A percentile compares a stretch with the other conserved stretches of the same genome.
phyloP scores from a whole-genome alignment of 2,888 invertebrate genomes.

The Pristionchus mayeri region DNA sequence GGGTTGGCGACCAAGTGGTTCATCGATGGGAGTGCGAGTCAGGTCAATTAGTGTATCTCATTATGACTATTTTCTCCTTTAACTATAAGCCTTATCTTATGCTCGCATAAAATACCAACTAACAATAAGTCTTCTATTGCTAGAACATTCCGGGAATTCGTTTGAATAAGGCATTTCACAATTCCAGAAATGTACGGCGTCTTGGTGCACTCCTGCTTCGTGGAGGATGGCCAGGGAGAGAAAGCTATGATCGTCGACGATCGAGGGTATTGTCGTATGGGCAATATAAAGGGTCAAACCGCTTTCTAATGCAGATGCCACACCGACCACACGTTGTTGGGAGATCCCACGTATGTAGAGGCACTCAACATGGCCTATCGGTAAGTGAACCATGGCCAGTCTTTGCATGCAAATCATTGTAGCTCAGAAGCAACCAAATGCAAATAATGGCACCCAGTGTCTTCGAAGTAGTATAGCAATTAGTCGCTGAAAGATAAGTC shows the following conservation, averaged over 20 bases:
- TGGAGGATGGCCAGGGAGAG: conserved; percentile 76
- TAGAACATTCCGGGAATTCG: no score
- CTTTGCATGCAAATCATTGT: no score
- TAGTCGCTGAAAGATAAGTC: no score
- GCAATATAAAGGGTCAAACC: neutral
- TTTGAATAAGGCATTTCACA: neutral
- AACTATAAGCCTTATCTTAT: no score
- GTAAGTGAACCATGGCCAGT: no score
- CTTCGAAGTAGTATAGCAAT: no score
- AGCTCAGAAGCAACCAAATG: no score
- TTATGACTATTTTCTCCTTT: no score
- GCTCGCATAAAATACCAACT: no score
- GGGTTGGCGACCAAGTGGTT: conserved; percentile 76
- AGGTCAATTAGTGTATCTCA: conserved; percentile 54
- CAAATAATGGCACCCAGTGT: no score
- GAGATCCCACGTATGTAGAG: conserved; percentile 76
- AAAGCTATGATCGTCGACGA: conserved; percentile 73
- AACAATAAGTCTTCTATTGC: no score
- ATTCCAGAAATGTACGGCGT: conserved; percentile 73
- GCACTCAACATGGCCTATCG: conserved; percentile 76
- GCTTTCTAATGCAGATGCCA: conserved; percentile 70
- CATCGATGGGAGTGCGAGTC: conserved; percentile 76
- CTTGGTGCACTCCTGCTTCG: conserved; percentile 75
- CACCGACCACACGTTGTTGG: conserved; percentile 71
- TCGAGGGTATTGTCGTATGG: conserved; percentile 62